Base-by-base conservation (phyloP, 2,888 invertebrate species). In the Patella depressa region DNA sequence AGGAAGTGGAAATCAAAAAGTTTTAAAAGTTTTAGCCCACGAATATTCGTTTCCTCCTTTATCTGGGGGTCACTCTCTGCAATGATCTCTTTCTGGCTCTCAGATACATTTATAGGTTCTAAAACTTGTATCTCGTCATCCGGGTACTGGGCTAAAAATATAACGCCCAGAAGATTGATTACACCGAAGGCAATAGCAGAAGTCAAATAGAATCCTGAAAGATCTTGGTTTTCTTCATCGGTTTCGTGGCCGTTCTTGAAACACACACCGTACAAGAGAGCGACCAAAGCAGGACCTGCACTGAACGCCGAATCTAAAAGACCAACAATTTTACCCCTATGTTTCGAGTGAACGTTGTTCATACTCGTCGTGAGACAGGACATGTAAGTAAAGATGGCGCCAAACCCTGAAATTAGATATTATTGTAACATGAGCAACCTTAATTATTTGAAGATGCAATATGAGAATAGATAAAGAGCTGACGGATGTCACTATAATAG, bases 341-440 rank as follows among this genome's bases (percentile, higher is more conserved):
- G 85, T 76, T 81, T 81, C 14, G 84, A 80, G n/a, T 72, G 78
- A 78, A 87, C 86, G 73, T 88, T 88, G 34, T 80, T 78, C 79
- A 85, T 83, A 70, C 83, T 85, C 1, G 83, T 79, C 14, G 83
- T 82, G 53, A 88, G 74, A 9, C 85, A 83, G 0, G 86, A 80
- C 86, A 88, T 87, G 84, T 87, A 87, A 80, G 85, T 79, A 71
- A 86, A 87, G 24, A 84, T 84, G 17, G 86, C 83, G 1, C 87
- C 87, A 69, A 87, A 85, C 29, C 87, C 88, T 88, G 76, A n/a
- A 79, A 79, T 72, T 54, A 29, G 69, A 76, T 19, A 76, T 29
- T 19, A 12, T 9, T 14, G 19, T 14, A 19, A 15, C 34, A 19
- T 7, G 15, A 74, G 15, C 34, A 34, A 34, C 34, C 5, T 34